A percentile compares a stretch with the other conserved stretches of the same genome.
phyloP scores from a whole-genome alignment of 2,113 vertebrate species.

The Atherinomorus stipes region DNA sequence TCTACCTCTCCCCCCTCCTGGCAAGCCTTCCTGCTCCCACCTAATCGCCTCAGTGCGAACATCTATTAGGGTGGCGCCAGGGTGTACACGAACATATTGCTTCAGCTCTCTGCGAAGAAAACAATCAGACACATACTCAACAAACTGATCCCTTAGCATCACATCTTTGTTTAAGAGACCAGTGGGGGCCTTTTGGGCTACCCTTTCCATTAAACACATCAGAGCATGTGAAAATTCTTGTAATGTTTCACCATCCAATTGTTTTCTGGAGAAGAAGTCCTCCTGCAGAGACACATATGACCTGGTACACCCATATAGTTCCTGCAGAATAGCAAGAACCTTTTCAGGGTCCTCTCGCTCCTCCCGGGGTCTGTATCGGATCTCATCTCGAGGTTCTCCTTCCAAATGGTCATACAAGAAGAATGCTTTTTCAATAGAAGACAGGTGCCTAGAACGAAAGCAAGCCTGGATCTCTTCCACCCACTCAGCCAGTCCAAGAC shows the following conservation, averaged over 20 bases:
- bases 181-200: too few relatives aligned
- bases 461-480: background rate
- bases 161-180: too few relatives aligned
- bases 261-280: background rate
- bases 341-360: too few relatives aligned
- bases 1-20: too few relatives aligned
- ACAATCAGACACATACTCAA: too few relatives aligned
- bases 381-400: background rate
- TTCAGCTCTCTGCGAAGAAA: too few relatives aligned
- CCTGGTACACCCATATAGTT: background rate
- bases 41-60: too few relatives aligned
- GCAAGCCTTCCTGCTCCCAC: too few relatives aligned
- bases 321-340: background rate
- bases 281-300: background rate
- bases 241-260: background rate
- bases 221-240: background rate
- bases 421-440: background rate
- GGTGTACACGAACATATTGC: too few relatives aligned
- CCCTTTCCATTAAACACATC: background rate
- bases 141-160: too few relatives aligned
- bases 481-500: background rate
- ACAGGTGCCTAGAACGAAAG: background rate
- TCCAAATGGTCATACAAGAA: background rate
- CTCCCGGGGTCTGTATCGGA: too few relatives aligned
- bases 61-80: too few relatives aligned